These are phyloP conservation scores for Mythimna loreyi DNA, from an alignment of 2,888 invertebrate species.

Conservation along the genomic window DNA sequence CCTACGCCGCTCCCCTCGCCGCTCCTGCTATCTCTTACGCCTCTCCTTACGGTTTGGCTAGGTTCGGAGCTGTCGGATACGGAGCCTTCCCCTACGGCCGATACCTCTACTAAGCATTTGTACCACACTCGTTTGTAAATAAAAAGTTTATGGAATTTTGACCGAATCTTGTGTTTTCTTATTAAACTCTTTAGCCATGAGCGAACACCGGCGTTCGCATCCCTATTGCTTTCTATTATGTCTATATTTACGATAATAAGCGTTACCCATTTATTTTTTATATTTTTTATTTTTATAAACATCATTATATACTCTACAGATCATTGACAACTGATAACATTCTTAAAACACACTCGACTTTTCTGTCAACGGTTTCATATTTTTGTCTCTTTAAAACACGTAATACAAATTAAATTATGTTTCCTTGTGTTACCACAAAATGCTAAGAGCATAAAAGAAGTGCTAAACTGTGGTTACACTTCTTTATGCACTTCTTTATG, in stretches of 20 bases:
- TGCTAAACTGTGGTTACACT: conserved; percentile 58
- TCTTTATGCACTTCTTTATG: too few species aligned
- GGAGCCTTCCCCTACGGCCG: conserved; percentile 62
- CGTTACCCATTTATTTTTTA: background rate
- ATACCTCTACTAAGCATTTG: conserved; percentile 47
- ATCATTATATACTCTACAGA: background rate
- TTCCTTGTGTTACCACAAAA: conserved; percentile 34
- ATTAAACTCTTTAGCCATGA: too few species aligned
- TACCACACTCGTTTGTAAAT: conserved; percentile 48
- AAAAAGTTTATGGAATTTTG: conserved; percentile 51
- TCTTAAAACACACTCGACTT: background rate
- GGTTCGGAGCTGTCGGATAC: conserved; percentile 48
- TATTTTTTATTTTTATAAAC: background rate
- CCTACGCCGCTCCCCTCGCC: conserved; percentile 59
- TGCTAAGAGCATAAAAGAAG: conserved; percentile 39
- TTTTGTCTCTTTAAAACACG: conserved; percentile 11
- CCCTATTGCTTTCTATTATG: too few species aligned
- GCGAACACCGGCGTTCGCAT: too few species aligned
- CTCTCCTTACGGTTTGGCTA: conserved; percentile 35
- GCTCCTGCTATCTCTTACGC: conserved; percentile 25
- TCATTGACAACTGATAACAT: background rate
- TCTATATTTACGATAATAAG: too few species aligned
- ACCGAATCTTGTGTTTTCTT: conserved; percentile 23
- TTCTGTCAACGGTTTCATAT: background rate
- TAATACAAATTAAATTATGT: conserved; percentile 44